Percentiles rank a stretch among this genome's conserved stretches.
Conservation (phyloP, 1,140 invertebrate genomes). For the Neodiprion pinetum region DNA sequence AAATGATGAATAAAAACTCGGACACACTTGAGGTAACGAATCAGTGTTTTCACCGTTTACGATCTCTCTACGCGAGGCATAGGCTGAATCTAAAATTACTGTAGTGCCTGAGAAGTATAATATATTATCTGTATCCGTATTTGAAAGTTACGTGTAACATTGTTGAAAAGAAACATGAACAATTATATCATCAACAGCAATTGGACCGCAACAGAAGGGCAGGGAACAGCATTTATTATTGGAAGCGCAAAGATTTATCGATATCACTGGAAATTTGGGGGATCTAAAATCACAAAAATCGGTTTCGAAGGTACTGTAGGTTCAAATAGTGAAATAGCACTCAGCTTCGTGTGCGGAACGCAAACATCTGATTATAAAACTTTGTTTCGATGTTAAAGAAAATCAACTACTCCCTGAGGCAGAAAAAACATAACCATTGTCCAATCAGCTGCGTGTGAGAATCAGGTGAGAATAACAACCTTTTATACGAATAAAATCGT, state of each 20-base stretch:
- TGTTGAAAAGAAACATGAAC: background rate
- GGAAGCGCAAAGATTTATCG: background rate
- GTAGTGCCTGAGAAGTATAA: slow-evolving; percentile 18
- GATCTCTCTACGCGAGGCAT: slow-evolving; percentile 1
- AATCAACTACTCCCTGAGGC: background rate
- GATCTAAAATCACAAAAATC: slow-evolving; percentile 3
- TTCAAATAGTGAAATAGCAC: too few species aligned
- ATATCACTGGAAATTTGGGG: background rate
- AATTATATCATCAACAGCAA: slow-evolving; percentile 2
- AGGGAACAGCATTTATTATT: slow-evolving; percentile 9
- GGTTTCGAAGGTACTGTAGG: too few species aligned
- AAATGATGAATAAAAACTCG: slow-evolving; percentile 2
- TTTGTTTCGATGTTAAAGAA: background rate
- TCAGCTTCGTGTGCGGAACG: too few species aligned
- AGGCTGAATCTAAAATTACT: slow-evolving; percentile 20
- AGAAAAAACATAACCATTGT: background rate
- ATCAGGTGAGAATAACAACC: too few species aligned
- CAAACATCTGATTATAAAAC: background rate
- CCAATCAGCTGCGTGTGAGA: background rate
- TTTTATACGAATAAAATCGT: too few species aligned
- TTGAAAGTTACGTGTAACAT: slow-evolving; percentile 13
- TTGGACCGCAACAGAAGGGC: background rate
- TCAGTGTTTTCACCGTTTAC: background rate
- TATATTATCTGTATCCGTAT: slow-evolving; percentile 3
- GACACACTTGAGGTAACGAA: background rate